A percentile compares a stretch with the other conserved stretches of the same genome.
Evolutionary conservation across 2,113 vertebrate genomes (phyloP).

Genomic region (Myanophis thanlyinensis): DNA sequence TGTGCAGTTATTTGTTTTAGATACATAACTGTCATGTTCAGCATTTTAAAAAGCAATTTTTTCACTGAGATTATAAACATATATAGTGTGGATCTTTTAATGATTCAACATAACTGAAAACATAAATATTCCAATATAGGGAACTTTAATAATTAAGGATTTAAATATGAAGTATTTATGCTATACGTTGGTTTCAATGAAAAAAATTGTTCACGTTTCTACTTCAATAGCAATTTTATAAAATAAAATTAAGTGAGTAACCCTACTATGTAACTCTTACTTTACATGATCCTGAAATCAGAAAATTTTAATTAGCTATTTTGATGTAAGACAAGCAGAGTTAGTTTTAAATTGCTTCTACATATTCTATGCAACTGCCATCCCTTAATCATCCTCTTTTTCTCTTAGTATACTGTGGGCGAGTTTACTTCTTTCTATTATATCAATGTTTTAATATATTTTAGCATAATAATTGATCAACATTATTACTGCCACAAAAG

Average conservation of each 20-base stretch:
- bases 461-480: background rate
- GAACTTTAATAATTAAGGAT: background rate
- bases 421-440: background rate
- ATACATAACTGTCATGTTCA: background rate
- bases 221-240: background rate
- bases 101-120: slow-evolving; percentile 3
- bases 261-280: background rate
- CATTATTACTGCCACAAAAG: background rate
- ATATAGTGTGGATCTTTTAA: background rate
- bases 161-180: background rate
- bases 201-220: background rate
- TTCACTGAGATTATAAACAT: background rate
- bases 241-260: background rate
- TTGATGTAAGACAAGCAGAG: background rate
- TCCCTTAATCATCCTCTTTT: background rate
- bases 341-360: background rate
- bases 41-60: slow-evolving; percentile 16
- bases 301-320: background rate
- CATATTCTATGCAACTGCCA: background rate
- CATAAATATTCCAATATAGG: background rate
- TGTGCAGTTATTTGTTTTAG: background rate
- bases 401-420: background rate
- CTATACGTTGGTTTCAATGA: background rate
- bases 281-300: background rate
- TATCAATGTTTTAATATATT: background rate